phyloP scores from a whole-genome alignment of 1,140 invertebrate species.

The Contarinia nasturtii region DNA sequence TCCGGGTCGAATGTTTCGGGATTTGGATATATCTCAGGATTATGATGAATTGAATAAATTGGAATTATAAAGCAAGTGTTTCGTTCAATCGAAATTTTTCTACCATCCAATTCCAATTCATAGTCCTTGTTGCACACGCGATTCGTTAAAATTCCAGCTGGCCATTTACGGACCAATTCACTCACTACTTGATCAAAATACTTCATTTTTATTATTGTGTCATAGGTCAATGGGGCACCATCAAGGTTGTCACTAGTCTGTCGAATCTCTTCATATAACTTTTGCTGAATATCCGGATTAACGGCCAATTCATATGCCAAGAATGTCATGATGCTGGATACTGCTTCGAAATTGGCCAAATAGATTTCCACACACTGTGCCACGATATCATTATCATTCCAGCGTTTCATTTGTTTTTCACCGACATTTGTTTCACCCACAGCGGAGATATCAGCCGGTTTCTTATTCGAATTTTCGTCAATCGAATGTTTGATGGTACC shows the following conservation, averaged over 20 bases:
- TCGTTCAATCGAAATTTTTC: conserved; percentile 9
- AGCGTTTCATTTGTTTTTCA: conserved; percentile 4
- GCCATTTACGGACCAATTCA: conserved; percentile 33
- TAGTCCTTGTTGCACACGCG: conserved; percentile 21
- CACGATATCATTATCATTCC: conserved; percentile 12
- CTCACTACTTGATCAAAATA: conserved; percentile 24
- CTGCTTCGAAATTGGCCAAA: conserved; percentile 21
- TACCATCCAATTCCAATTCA: conserved; percentile 6
- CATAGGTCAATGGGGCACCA: conserved; percentile 13
- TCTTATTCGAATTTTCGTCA: conserved; percentile 5
- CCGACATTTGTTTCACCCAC: conserved; percentile 13
- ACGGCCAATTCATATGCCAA: conserved; percentile 12
- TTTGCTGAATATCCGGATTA: conserved; percentile 20
- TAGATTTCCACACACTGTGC: conserved; percentile 24
- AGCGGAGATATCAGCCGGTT: conserved; percentile 22
- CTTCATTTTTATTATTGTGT: conserved; percentile 16
- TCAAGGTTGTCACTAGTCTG: conserved; percentile 6
- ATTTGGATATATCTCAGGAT: conserved; percentile 26
- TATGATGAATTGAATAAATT: conserved; percentile 13
- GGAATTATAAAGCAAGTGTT: conserved; percentile 12
- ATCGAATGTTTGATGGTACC: conserved; percentile 6
- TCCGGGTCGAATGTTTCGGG: conserved; percentile 37
- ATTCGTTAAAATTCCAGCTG: conserved; percentile 26
- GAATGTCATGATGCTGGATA: conserved; percentile 10
- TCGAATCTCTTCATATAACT: conserved; percentile 17